These are phyloP conservation scores for Umimayanthus kanabou DNA, from an alignment of 92 coral and sea anemone species.

Conservation along the genomic window DNA sequence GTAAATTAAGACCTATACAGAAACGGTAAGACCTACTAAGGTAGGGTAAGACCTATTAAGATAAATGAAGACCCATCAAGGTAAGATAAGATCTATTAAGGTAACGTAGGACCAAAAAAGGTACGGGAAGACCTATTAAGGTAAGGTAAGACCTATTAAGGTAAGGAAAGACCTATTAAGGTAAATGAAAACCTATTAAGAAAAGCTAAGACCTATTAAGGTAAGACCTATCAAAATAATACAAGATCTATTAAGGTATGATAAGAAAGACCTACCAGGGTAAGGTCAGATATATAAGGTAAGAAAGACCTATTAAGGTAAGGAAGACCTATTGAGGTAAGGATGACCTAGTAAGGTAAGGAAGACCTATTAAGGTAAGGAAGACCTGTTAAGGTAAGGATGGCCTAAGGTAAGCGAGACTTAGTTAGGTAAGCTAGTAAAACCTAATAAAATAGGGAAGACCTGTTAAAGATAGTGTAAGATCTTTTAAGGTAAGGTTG, in stretches of 20 bases:
- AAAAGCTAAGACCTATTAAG: neutral
- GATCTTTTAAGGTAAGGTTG: neutral
- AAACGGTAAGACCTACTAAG: constrained; percentile 14
- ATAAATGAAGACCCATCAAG: neutral
- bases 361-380: neutral
- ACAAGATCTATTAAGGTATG: neutral
- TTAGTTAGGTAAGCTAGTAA: neutral
- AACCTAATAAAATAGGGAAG: neutral
- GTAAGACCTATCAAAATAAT: neutral
- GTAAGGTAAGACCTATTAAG: neutral
- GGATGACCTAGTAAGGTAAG: neutral
- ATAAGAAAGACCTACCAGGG: neutral
- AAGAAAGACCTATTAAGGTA: neutral
- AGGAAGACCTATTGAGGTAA: neutral
- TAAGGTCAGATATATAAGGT: no score
- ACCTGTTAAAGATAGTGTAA: neutral
- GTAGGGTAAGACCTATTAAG: neutral
- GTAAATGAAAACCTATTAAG: no score
- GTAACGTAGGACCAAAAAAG: no score
- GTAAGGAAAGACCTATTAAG: constrained; percentile 2
- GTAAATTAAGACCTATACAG: neutral
- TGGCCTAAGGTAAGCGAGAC: no score
- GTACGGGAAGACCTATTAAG: no score
- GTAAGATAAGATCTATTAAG: neutral
- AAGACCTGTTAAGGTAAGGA: no score